A percentile compares a stretch with the other conserved stretches of the same genome.
Evolutionary conservation across 1,140 invertebrate species (phyloP).

Genomic region (Bombus polaris): DNA sequence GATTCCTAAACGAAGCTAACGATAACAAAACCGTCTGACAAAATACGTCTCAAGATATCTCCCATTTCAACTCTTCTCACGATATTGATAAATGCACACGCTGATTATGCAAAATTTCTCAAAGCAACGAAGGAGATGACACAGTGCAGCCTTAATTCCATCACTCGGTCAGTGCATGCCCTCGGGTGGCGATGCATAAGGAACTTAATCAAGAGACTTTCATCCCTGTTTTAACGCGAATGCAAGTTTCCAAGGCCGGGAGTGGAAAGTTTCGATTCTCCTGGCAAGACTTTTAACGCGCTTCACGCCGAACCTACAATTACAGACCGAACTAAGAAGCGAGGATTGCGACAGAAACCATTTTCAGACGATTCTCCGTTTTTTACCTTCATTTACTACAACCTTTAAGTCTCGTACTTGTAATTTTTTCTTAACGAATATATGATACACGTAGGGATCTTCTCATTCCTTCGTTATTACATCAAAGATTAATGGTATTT

Average conservation of each 20-base stretch:
- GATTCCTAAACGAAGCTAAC: not conserved
- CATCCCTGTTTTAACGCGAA: not conserved
- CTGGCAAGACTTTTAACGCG: not conserved
- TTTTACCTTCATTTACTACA: not conserved
- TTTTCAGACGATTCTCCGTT: not conserved
- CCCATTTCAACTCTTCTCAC: not conserved
- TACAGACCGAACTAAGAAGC: not conserved
- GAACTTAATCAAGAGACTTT: slow-evolving; percentile 7
- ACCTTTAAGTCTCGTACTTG: too few relatives aligned
- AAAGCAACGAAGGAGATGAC: not conserved
- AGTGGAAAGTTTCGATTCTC: slow-evolving; percentile 17
- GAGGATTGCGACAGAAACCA: not conserved
- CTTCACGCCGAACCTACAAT: not conserved
- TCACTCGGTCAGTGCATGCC: not conserved
- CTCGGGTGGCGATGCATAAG: not conserved
- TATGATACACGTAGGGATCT: too few relatives aligned
- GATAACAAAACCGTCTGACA: not conserved
- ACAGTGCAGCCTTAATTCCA: slow-evolving; percentile 7
- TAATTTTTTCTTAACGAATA: too few relatives aligned
- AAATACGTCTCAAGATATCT: not conserved
- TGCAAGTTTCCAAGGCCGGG: not conserved
- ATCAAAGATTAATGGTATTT: too few relatives aligned
- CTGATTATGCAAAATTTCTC: not conserved
- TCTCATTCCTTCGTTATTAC: too few relatives aligned
- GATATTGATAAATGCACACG: not conserved